phyloP scores from a whole-genome alignment of 2,888 invertebrate species.

The Agriopis aurantiaria region DNA sequence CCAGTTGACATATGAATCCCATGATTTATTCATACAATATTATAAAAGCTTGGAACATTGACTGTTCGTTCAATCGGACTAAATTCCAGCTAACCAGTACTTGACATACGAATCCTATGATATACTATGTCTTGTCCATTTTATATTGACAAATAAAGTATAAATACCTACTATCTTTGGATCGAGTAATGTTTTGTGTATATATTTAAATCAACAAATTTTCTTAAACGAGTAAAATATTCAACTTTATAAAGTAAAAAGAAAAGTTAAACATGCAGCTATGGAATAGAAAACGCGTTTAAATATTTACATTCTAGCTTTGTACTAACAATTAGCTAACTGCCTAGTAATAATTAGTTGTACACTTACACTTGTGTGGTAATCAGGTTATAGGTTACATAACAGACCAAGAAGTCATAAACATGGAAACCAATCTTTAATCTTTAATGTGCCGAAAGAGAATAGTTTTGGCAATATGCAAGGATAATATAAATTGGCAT shows the following conservation, averaged over 20 bases:
- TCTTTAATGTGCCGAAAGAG: neutral
- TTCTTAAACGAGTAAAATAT: neutral
- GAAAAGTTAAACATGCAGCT: slow-evolving; percentile 5
- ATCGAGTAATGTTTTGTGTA: slow-evolving; percentile 1
- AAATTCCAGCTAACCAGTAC: neutral
- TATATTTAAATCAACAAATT: neutral
- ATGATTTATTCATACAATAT: neutral
- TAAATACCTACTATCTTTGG: neutral
- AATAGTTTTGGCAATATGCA: neutral
- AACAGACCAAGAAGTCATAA: neutral
- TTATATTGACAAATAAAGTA: neutral
- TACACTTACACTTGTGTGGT: slow-evolving; percentile 38
- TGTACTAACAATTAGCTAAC: slow-evolving; percentile 57
- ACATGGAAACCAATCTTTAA: neutral
- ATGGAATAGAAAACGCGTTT: neutral
- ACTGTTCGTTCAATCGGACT: neutral
- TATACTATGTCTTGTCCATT: neutral
- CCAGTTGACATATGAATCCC: neutral
- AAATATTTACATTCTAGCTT: slow-evolving; percentile 45
- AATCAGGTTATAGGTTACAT: slow-evolving; percentile 43
- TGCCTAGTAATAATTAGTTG: slow-evolving; percentile 58
- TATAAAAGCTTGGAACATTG: neutral
- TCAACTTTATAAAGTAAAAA: neutral
- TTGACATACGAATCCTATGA: neutral
- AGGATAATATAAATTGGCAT: too few species aligned